phyloP scores from a whole-genome alignment of 1,140 invertebrate genomes.

The Brachionus angularis region DNA sequence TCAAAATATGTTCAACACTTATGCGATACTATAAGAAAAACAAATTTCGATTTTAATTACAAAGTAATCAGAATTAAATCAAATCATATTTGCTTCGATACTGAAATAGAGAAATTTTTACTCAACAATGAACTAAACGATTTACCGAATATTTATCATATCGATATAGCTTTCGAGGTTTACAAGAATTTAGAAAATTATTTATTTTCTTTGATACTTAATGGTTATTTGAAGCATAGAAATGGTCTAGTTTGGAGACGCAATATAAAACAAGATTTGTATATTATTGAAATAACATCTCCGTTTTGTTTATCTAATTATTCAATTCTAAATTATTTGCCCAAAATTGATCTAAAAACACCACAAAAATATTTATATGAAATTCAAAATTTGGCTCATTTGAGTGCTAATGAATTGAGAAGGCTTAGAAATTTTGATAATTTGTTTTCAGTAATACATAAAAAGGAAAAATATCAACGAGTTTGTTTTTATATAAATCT shows the following conservation, averaged over 20 bases:
- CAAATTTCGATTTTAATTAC: constrained; percentile 8
- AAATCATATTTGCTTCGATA: not conserved
- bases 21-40: not conserved
- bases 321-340: constrained; percentile 10
- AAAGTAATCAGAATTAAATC: constrained; percentile 35
- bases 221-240: not conserved
- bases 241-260: constrained; percentile 33
- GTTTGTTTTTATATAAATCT: constrained; percentile 25
- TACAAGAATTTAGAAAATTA: constrained; percentile 19
- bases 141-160: constrained; percentile 18
- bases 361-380: constrained; percentile 19
- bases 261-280: constrained; percentile 2
- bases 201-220: constrained; percentile 3
- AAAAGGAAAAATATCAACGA: constrained; percentile 19
- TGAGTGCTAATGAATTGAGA: not conserved
- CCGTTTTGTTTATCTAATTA: not conserved
- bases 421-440: not conserved
- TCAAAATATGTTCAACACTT: constrained; percentile 13
- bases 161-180: constrained; percentile 38
- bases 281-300: constrained; percentile 31
- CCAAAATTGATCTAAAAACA: not conserved
- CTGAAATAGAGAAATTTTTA: constrained; percentile 34
- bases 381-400: not conserved
- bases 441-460: not conserved
- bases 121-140: not conserved